These are phyloP conservation scores for Varanus komodoensis DNA, from an alignment of 2,113 vertebrate species.

Conservation along the genomic window DNA sequence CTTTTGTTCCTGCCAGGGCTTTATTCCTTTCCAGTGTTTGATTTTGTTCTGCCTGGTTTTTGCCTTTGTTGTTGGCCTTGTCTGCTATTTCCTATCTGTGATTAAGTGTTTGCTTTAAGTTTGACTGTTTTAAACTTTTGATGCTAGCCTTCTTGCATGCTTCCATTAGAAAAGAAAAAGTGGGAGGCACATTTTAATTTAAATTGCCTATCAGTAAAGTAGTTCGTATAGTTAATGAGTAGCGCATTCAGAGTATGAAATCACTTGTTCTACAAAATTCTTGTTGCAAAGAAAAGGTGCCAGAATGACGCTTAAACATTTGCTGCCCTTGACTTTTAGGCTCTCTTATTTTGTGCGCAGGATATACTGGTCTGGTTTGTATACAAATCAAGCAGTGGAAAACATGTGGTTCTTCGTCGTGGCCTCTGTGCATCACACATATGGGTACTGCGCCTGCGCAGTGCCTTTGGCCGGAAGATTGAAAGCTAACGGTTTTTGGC, in stretches of 20 bases:
- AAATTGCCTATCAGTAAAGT: not conserved
- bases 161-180: not conserved
- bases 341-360: not conserved
- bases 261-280: not conserved
- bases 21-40: not conserved
- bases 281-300: not conserved
- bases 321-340: not conserved
- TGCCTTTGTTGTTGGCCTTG: not conserved
- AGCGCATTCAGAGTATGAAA: not conserved
- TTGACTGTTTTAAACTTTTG: not conserved
- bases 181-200: not conserved
- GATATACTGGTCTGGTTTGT: no score
- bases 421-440: no score
- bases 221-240: not conserved
- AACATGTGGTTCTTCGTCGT: no score
- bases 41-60: not conserved
- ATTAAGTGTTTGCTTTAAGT: not conserved
- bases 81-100: not conserved
- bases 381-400: no score
- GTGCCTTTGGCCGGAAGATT: no score
- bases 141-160: not conserved
- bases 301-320: not conserved
- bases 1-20: not conserved
- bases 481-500: no score
- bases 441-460: no score